Base-by-base conservation (phyloP, 2,113 vertebrate genomes). In the Epinephelus lanceolatus region DNA sequence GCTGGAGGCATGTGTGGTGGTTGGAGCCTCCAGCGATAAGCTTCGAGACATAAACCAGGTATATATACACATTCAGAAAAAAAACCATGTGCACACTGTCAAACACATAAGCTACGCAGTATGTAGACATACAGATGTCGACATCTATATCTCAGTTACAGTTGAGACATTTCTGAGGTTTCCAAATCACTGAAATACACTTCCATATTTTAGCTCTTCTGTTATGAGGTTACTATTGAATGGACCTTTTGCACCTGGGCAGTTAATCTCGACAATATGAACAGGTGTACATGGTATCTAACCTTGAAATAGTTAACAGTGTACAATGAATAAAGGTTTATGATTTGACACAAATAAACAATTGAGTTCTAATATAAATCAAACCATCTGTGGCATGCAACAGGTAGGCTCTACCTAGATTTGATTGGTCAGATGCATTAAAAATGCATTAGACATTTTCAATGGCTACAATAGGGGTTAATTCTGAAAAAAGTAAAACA, bases 1-100 rank as follows among this genome's bases (percentile, higher is more conserved):
- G 78, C 88, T 99, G 96, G 97, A 99, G 95, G 86, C 97, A 45
- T 99, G 98, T 87, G 95, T 97, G 10, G 94, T 98, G 80, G 86
- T 98, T 2, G 98, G 98, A 13, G 95, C 94, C 11, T 67, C 96
- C 62, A 78, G 84, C 18, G 97, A 98, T 76, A 94, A 95, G 52
- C 94, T 96, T 37, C 94, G 93, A 61, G 94, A 96, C 25, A 66
- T 94, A 2, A 90, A 89, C 56, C 96, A 96, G 96, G 98, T 98
- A 92, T 15, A 60, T 25, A 25, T 23, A 65, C 13, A 40, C 7
- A 59, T 9, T 11, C 55, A 0, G 17, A 56, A 4, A 13, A 2
- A 51, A 63, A 76, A 66, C 27, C 6, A 18, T 1, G 8, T 27
- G 37, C 10, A 68, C 10, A 13, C 14, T 42, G 33, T 42, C 30